Percentiles rank a stretch among this genome's conserved stretches.
These are phyloP conservation scores for Esox niger DNA, from an alignment of 2,113 vertebrate species.

Conservation along the genomic window DNA sequence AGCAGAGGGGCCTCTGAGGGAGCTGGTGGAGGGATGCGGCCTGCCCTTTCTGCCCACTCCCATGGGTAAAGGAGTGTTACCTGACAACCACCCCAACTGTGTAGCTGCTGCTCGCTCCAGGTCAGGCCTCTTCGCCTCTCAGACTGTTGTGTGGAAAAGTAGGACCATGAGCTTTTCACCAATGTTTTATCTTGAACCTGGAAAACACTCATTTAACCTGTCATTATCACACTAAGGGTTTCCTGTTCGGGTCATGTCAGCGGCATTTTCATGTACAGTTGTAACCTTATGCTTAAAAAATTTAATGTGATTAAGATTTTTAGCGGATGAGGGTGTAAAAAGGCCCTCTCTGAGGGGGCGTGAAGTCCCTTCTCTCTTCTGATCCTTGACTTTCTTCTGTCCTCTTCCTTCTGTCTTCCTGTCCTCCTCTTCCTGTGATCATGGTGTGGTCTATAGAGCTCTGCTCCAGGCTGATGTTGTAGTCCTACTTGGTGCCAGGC, in stretches of 20 bases:
- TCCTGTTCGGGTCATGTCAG: too few species aligned
- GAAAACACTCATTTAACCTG: too few species aligned
- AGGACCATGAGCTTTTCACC: too few species aligned
- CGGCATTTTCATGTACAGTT: too few species aligned
- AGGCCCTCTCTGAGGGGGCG: too few species aligned
- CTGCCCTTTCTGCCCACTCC: conserved; percentile 94
- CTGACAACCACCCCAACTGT: conserved; percentile 88
- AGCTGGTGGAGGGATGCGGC: conserved; percentile 79
- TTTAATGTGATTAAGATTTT: too few species aligned
- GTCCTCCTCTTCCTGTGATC: background rate
- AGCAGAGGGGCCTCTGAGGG: conserved; percentile 79
- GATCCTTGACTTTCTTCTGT: background rate
- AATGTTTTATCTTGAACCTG: too few species aligned
- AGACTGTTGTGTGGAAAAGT: too few species aligned
- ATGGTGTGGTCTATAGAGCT: conserved; percentile 71
- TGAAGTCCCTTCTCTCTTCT: too few species aligned
- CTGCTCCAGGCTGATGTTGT: conserved; percentile 88
- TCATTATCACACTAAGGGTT: too few species aligned
- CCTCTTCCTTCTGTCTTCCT: background rate
- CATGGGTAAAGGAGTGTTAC: conserved; percentile 94
- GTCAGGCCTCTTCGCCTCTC: conserved; percentile 55
- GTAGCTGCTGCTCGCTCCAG: conserved; percentile 90
- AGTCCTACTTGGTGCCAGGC: conserved; percentile 87
- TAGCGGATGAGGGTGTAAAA: too few species aligned
- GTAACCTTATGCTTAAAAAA: too few species aligned